Conservation (phyloP, 2,797 vertebrate genomes). For the Acipenser ruthenus region DNA sequence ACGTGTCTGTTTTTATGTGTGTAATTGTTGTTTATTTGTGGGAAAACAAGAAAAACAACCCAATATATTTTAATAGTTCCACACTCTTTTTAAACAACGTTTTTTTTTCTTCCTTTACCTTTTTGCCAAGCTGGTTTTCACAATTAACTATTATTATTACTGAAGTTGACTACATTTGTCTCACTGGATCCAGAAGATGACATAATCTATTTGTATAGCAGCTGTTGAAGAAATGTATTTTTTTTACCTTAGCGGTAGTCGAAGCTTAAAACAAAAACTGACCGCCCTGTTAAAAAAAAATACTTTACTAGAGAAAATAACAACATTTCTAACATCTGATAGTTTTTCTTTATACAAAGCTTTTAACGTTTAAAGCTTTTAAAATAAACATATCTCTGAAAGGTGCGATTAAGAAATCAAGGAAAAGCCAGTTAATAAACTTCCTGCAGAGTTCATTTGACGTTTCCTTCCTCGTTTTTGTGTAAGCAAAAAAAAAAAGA, state of each 20-base stretch:
- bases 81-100: too few relatives aligned
- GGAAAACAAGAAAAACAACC: not conserved
- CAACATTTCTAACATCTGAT: slow-evolving; percentile 4
- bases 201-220: too few relatives aligned
- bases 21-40: not conserved
- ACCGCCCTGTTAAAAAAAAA: too few relatives aligned
- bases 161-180: too few relatives aligned
- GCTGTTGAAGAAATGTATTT: too few relatives aligned
- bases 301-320: not conserved
- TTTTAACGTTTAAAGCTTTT: slow-evolving; percentile 8
- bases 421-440: slow-evolving; percentile 25
- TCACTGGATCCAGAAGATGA: too few relatives aligned
- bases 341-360: slow-evolving; percentile 11
- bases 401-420: slow-evolving; percentile 20
- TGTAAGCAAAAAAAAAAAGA: not conserved
- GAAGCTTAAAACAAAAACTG: too few relatives aligned
- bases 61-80: too few relatives aligned
- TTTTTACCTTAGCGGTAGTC: too few relatives aligned
- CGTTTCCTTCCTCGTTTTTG: slow-evolving; percentile 30
- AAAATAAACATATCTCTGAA: slow-evolving; percentile 15
- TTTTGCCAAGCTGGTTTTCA: too few relatives aligned
- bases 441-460: slow-evolving; percentile 33
- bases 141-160: too few relatives aligned
- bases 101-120: too few relatives aligned
- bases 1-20: not conserved